Conservation (phyloP, 2,797 vertebrate species). For the Rhabdomys pumilio region DNA sequence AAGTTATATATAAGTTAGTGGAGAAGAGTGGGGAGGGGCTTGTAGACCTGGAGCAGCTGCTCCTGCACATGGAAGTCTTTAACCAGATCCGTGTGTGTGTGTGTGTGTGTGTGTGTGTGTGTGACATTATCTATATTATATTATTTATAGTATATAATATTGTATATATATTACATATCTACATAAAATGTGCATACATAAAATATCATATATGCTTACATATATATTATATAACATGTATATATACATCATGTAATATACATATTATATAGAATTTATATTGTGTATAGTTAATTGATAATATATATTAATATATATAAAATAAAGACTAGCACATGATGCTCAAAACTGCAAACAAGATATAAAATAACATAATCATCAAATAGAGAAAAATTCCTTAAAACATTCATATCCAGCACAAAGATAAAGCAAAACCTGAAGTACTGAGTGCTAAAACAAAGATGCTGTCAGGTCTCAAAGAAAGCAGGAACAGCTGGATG, state of each 20-base stretch:
- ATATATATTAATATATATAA: background rate
- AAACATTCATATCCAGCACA: background rate
- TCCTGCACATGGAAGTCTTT: background rate
- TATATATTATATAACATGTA: background rate
- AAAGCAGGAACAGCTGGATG: background rate
- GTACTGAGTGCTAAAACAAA: background rate
- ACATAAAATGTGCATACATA: background rate
- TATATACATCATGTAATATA: background rate
- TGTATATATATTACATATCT: background rate
- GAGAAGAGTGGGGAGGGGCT: background rate
- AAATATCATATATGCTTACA: background rate
- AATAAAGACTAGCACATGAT: slow-evolving; percentile 8
- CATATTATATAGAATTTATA: background rate
- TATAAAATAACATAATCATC: background rate
- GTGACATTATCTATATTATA: too few relatives aligned
- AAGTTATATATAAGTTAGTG: background rate
- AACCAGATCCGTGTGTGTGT: background rate
- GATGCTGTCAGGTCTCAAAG: background rate
- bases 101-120: too few relatives aligned
- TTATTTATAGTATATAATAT: background rate
- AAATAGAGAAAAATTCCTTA: background rate
- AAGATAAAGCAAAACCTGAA: background rate
- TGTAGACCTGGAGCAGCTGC: background rate
- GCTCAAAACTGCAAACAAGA: background rate
- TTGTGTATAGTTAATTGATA: background rate